phyloP scores from a whole-genome alignment of 1,140 invertebrate species.

The Brachionus rubens region DNA sequence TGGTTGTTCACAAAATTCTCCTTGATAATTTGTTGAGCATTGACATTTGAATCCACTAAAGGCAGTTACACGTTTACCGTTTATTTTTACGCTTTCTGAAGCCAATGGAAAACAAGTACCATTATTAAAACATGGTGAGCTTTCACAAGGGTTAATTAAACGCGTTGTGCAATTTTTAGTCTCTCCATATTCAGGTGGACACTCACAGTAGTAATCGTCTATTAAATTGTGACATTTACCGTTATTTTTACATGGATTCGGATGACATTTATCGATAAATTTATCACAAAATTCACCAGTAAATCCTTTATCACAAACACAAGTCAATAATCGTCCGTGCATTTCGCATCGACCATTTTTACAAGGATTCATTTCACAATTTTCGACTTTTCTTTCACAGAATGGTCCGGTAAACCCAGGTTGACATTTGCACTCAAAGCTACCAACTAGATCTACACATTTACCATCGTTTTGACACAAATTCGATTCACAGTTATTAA shows the following conservation, averaged over 20 bases:
- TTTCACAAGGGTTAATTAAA: conserved; percentile 6
- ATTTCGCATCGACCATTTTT: conserved; percentile 67
- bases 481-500: conserved; percentile 39
- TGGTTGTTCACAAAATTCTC: conserved; percentile 22
- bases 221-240: conserved; percentile 44
- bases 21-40: conserved; percentile 4
- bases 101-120: conserved; percentile 29
- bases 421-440: conserved; percentile 42
- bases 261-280: conserved; percentile 10
- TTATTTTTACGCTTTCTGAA: not conserved
- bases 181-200: conserved; percentile 13
- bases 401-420: conserved; percentile 29
- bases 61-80: not conserved
- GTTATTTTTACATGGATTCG: conserved; percentile 44
- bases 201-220: conserved; percentile 40
- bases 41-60: conserved; percentile 16
- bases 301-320: conserved; percentile 33
- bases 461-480: conserved; percentile 44
- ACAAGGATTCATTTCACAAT: conserved; percentile 66
- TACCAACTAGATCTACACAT: conserved; percentile 29
- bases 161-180: conserved; percentile 2
- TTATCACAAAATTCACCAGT: conserved; percentile 33
- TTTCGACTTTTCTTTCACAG: conserved; percentile 34
- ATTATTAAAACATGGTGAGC: conserved; percentile 32
- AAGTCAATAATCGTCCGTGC: not conserved